Evolutionary conservation across 2,113 vertebrate species (phyloP).

Genomic region (Austrofundulus limnaeus): DNA sequence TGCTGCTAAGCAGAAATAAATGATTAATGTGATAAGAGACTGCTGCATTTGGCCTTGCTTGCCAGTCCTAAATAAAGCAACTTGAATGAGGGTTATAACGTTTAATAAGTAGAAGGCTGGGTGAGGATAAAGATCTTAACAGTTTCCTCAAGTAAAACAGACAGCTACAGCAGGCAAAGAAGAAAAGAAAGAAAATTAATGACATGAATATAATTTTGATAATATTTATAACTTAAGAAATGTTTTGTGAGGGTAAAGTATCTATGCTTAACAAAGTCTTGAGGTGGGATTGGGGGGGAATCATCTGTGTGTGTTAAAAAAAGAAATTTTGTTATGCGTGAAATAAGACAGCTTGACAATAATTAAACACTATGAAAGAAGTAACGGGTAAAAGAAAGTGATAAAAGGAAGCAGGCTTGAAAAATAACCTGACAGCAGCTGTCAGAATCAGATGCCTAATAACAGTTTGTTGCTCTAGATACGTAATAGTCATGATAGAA

Average conservation of each 20-base stretch:
- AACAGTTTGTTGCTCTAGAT: conserved; percentile 8
- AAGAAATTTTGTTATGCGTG: neutral
- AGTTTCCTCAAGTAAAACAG: conserved; percentile 8
- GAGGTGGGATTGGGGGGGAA: neutral
- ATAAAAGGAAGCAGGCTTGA: conserved; percentile 1
- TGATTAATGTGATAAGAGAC: neutral
- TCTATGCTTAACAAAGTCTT: neutral
- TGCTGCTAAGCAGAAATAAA: neutral
- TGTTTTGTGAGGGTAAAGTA: neutral
- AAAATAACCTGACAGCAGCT: conserved; percentile 35
- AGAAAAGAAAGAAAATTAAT: conserved; percentile 11
- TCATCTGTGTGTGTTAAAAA: neutral
- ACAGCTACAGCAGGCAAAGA: conserved; percentile 3
- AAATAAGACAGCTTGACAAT: conserved; percentile 8
- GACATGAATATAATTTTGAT: conserved; percentile 4
- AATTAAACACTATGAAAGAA: conserved; percentile 1
- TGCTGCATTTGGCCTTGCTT: neutral
- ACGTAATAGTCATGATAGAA: conserved; percentile 1
- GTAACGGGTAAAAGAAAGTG: neutral
- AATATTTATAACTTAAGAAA: conserved; percentile 3
- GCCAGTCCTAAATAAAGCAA: conserved; percentile 2
- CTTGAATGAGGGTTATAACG: conserved; percentile 12
- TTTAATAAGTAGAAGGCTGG: neutral
- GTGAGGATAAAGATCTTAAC: neutral
- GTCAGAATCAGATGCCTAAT: conserved; percentile 25